A percentile compares a stretch with the other conserved stretches of the same genome.
Evolutionary conservation across 2,797 vertebrate genomes (phyloP).

Genomic region (Sebastes trivittatus): DNA sequence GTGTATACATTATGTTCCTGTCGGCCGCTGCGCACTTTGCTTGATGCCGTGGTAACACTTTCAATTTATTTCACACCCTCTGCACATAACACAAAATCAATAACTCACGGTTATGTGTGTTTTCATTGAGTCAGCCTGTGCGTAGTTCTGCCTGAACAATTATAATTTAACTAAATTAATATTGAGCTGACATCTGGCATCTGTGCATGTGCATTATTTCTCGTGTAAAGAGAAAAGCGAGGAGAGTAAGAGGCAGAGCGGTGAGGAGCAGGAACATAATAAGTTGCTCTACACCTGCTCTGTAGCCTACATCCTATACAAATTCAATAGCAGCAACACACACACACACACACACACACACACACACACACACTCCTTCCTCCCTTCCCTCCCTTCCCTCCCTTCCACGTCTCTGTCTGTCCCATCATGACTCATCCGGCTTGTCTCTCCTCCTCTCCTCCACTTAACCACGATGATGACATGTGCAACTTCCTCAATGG

Average conservation of each 20-base stretch:
- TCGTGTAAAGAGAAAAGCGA: constrained; percentile 17
- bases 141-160: constrained; percentile 73
- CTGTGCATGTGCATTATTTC: constrained; percentile 23
- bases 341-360: not conserved
- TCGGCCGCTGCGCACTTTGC: constrained; percentile 49
- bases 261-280: constrained; percentile 38
- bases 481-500: constrained; percentile 62
- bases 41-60: constrained; percentile 50
- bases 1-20: constrained; percentile 67
- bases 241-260: not conserved
- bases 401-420: constrained; percentile 51
- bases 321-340: constrained; percentile 21
- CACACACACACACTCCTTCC: not conserved
- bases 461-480: constrained; percentile 73
- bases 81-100: constrained; percentile 77
- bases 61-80: constrained; percentile 77
- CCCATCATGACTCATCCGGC: constrained; percentile 71
- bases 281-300: constrained; percentile 44
- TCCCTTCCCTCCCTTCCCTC: not conserved
- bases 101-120: constrained; percentile 70
- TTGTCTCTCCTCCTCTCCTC: constrained; percentile 59
- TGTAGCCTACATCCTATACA: constrained; percentile 29
- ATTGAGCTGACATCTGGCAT: constrained; percentile 68
- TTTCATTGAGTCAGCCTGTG: constrained; percentile 67
- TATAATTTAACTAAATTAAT: constrained; percentile 76